Evolutionary conservation across 1,140 invertebrate species (phyloP).

Genomic region (Bombus sibiricus): DNA sequence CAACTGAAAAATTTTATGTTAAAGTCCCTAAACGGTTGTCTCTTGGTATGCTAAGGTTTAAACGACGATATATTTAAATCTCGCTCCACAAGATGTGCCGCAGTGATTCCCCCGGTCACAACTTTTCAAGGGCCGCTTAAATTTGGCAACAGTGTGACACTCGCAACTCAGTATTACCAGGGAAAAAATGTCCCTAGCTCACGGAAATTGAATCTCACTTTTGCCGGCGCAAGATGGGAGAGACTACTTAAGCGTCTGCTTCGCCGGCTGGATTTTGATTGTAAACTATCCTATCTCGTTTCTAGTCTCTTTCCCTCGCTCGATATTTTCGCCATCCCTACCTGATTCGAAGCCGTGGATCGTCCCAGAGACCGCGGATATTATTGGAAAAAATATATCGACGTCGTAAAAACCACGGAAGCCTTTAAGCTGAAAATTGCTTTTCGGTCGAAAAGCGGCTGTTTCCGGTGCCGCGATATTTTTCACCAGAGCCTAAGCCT

Average conservation of each 20-base stretch:
- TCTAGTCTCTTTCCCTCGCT: background rate
- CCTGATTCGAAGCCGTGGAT: background rate
- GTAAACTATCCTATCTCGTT: conserved; percentile 62
- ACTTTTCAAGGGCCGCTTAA: conserved; percentile 1
- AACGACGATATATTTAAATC: too few species aligned
- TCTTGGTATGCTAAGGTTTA: too few species aligned
- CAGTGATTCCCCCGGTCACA: background rate
- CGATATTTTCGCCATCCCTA: background rate
- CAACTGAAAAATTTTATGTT: too few species aligned
- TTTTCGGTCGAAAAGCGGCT: conserved; percentile 60
- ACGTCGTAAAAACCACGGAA: conserved; percentile 60
- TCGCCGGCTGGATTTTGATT: conserved; percentile 64
- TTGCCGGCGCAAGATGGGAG: conserved; percentile 52
- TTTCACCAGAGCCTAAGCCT: conserved; percentile 37
- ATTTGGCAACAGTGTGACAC: background rate
- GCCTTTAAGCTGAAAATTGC: conserved; percentile 71
- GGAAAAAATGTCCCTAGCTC: conserved; percentile 12
- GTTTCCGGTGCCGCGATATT: conserved; percentile 50
- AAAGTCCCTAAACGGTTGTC: too few species aligned
- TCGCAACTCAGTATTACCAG: conserved; percentile 20
- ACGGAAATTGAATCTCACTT: conserved; percentile 65
- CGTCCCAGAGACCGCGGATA: conserved; percentile 57
- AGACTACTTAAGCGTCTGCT: conserved; percentile 64
- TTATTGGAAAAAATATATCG: conserved; percentile 70
- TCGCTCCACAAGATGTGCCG: too few species aligned